Conservation (phyloP, 2,113 vertebrate genomes). For the Cyprichromis sp. region DNA sequence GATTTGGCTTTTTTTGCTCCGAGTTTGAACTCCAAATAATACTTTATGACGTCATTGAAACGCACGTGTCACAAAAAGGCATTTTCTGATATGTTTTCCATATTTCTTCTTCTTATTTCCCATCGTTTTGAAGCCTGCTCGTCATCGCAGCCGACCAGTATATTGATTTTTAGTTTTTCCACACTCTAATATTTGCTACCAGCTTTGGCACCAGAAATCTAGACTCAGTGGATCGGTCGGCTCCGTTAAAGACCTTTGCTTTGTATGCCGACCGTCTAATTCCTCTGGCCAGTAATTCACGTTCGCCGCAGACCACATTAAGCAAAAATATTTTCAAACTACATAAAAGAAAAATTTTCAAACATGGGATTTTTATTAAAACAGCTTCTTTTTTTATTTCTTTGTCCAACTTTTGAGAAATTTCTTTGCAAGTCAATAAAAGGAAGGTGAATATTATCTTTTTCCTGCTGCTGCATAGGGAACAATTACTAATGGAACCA, state of each 20-base stretch:
- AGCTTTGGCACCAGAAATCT: not conserved
- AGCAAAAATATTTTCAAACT: not conserved
- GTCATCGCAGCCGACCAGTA: accelerated
- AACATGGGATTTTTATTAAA: not conserved
- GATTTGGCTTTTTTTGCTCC: accelerated
- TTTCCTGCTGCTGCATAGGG: not conserved
- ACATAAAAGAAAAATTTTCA: accelerated
- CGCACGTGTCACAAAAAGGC: not conserved
- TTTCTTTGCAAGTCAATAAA: not conserved
- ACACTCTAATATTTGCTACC: not conserved
- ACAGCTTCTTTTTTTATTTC: not conserved
- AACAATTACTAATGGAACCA: not conserved
- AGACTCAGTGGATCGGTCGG: accelerated
- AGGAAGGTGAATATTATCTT: not conserved
- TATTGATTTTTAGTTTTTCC: not conserved
- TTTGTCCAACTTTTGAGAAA: not conserved
- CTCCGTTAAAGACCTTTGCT: not conserved
- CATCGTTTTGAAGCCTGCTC: accelerated
- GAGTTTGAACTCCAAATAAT: not conserved
- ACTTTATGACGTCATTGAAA: not conserved
- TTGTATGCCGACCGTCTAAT: not conserved
- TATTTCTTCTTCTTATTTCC: not conserved
- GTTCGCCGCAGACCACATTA: accelerated
- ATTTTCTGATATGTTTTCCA: not conserved
- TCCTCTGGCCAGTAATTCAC: accelerated